Base-by-base conservation (phyloP, 23 tunicate genomes). In the Oikopleura vanhoeffeni region DNA sequence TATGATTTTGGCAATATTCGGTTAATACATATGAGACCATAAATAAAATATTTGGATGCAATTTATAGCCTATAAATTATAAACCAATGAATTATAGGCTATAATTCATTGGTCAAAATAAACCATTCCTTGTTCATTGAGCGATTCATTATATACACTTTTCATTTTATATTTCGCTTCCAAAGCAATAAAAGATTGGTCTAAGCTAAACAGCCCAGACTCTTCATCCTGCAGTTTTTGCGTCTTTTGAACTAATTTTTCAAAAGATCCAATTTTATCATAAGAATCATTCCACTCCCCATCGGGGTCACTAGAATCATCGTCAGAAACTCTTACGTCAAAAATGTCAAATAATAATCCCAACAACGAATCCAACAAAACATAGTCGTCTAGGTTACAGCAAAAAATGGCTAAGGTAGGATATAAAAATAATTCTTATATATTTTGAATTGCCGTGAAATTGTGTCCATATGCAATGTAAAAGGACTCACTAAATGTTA, bases 331-430 rank as follows among this genome's bases (percentile, higher is more conserved):
- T 33, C 79, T 33, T 2, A 71, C 35, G 79, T 71, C 35, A 30
- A 71, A 71, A 30, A 71, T 38, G 79, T 71, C 79, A 71, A 71
- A 71, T 18, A 71, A 30, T 18, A 71, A 30, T 71, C 34, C 35
- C 35, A 71, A 32, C 2, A 71, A 30, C 35, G 79, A 71, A 30
- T 71, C 79, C 4, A 71, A 38, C 79, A 71, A 32, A 32, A 32
- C 32, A 2, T 18, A 2, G 38, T 71, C 79, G 2, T 71, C 79
- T 38, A 71, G 35, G 38, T 71, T 71, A 38, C 79, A 71, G 38
- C 79, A 71, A 71, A 71, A 71, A 18, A 71, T 71, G 3, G 79
- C 79, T 49, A n/a, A n/a, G n/a, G n/a, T n/a, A n/a, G n/a, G n/a
- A n/a, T n/a, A n/a, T n/a, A n/a, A n/a, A n/a, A n/a, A n/a, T n/a